Conservation (phyloP, 2,113 vertebrate species). For the Apodemus sylvaticus region DNA sequence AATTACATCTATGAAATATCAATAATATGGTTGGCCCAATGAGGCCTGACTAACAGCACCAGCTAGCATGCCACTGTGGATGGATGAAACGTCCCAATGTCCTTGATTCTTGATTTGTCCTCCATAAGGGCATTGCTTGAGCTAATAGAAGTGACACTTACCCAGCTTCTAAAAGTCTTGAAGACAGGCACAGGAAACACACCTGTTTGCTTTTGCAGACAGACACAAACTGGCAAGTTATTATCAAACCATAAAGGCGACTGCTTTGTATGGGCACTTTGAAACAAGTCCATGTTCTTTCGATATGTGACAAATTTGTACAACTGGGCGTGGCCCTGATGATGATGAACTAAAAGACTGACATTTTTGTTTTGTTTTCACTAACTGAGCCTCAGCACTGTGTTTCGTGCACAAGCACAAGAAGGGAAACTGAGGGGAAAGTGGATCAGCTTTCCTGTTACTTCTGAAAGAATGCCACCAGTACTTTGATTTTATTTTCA, state of each 20-base stretch:
- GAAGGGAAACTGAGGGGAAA: background rate
- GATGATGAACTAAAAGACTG: background rate
- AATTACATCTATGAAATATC: background rate
- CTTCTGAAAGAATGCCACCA: background rate
- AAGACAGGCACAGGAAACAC: background rate
- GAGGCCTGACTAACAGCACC: background rate
- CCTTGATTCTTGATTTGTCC: background rate
- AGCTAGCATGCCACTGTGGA: background rate
- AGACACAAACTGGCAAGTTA: background rate
- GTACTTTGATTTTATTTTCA: constrained; percentile 17
- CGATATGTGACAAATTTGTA: background rate
- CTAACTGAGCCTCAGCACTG: background rate
- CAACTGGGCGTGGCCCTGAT: background rate
- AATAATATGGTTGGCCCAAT: background rate
- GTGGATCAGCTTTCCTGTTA: accelerated
- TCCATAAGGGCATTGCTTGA: background rate
- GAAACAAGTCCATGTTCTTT: background rate
- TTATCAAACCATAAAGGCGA: background rate
- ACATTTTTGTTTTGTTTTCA: background rate
- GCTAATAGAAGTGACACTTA: background rate
- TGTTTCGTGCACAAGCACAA: background rate
- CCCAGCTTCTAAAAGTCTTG: background rate
- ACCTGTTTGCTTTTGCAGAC: background rate
- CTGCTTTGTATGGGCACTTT: background rate
- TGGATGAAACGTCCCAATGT: background rate